Evolutionary conservation across 2,888 invertebrate genomes (phyloP).

Genomic region (Habrosyne pyritoides): DNA sequence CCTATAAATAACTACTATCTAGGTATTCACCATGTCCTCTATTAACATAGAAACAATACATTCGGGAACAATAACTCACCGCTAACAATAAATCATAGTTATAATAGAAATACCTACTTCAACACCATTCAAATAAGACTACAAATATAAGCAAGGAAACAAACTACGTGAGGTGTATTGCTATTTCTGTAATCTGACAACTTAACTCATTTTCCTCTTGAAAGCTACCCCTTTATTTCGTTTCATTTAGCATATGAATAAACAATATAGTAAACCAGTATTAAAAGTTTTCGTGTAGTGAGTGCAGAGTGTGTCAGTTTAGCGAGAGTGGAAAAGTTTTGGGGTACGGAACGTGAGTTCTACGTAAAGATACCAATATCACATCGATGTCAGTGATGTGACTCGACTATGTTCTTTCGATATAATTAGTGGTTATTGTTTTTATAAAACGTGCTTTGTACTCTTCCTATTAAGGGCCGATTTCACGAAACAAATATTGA

Average conservation of each 20-base stretch:
- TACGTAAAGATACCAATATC: background rate
- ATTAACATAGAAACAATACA: too few relatives aligned
- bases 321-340: conserved; percentile 4
- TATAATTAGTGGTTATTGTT: background rate
- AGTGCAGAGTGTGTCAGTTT: background rate
- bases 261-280: background rate
- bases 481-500: too few relatives aligned
- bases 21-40: too few relatives aligned
- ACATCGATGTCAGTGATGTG: background rate
- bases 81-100: too few relatives aligned
- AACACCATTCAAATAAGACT: background rate
- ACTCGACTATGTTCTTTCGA: background rate
- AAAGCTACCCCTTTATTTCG: background rate
- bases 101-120: background rate
- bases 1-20: too few relatives aligned
- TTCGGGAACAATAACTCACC: too few relatives aligned
- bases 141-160: background rate
- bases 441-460: background rate
- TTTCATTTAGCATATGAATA: background rate
- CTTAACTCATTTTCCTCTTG: background rate
- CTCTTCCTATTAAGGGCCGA: too few relatives aligned
- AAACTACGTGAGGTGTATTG: background rate
- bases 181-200: background rate
- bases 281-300: background rate
- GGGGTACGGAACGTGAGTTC: background rate